Conservation (phyloP, 2,113 vertebrate species). For the Gorsachius goisagi region DNA sequence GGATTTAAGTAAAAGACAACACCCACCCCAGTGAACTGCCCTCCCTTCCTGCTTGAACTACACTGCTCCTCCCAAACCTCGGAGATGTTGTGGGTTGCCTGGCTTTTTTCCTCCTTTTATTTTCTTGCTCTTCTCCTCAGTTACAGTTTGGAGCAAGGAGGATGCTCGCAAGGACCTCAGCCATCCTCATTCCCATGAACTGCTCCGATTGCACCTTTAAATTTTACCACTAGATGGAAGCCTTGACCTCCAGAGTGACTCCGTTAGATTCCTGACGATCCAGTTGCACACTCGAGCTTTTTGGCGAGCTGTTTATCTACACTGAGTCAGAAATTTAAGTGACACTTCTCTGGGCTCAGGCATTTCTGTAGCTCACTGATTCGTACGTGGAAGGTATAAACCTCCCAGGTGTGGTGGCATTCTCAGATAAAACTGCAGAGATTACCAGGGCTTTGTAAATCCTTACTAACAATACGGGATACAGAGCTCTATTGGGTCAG, state of each 20-base stretch:
- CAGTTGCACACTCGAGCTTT: fast-evolving
- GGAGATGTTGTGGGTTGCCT: not conserved
- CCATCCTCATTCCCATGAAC: fast-evolving
- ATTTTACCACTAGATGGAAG: constrained; percentile 60
- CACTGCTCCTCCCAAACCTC: not conserved
- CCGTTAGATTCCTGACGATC: fast-evolving
- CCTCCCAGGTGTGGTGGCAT: not conserved
- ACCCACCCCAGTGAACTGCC: not conserved
- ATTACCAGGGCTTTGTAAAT: not conserved
- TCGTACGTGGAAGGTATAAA: not conserved
- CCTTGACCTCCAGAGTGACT: not conserved
- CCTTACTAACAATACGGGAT: fast-evolving
- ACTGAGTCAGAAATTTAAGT: fast-evolving
- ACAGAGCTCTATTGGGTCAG: fast-evolving
- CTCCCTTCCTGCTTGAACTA: too few species aligned
- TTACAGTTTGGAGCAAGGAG: not conserved
- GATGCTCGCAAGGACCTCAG: not conserved
- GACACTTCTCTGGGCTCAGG: not conserved
- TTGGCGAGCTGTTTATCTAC: fast-evolving
- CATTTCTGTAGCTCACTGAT: not conserved
- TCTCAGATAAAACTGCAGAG: not conserved
- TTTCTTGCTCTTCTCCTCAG: not conserved
- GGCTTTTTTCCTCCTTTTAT: not conserved
- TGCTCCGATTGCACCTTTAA: not conserved
- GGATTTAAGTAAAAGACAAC: not conserved